Percentiles rank a stretch among this genome's conserved stretches.
phyloP scores from a whole-genome alignment of 2,888 invertebrate species.

The Spialia ferax region DNA sequence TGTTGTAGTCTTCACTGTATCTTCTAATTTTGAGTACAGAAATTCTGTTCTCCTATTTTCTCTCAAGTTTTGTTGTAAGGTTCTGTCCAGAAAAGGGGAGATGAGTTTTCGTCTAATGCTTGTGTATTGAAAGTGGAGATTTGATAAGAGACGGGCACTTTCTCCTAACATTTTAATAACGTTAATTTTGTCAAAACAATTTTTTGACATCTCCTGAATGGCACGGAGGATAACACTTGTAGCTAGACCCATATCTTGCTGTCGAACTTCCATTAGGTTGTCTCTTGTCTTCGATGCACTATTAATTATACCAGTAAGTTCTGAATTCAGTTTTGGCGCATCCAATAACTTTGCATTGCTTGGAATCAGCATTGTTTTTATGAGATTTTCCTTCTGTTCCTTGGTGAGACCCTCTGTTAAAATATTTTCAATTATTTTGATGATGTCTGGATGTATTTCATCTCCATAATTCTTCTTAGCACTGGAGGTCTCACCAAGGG shows the following conservation, averaged over 20 bases:
- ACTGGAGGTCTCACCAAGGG: neutral
- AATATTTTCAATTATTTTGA: neutral
- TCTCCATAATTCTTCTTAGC: neutral
- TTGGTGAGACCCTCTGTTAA: neutral
- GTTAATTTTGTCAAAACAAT: neutral
- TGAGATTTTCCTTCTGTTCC: neutral
- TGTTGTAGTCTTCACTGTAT: neutral
- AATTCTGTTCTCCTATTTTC: slow-evolving; percentile 1
- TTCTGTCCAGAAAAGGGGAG: neutral
- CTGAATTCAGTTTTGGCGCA: neutral
- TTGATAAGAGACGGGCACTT: slow-evolving; percentile 1
- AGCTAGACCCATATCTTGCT: neutral
- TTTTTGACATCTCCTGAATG: neutral
- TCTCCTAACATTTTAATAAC: neutral
- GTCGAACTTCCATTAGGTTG: neutral
- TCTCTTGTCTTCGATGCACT: neutral
- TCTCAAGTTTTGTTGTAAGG: neutral
- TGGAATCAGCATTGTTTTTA: neutral
- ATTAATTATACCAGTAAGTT: neutral
- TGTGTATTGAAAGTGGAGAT: neutral
- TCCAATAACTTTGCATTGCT: slow-evolving; percentile 1
- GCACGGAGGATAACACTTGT: neutral
- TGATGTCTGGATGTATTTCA: neutral
- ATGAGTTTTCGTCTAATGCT: neutral
- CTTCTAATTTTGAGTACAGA: neutral